phyloP scores from a whole-genome alignment of 2,797 vertebrate species.

The Phyllotis vaccarum region DNA sequence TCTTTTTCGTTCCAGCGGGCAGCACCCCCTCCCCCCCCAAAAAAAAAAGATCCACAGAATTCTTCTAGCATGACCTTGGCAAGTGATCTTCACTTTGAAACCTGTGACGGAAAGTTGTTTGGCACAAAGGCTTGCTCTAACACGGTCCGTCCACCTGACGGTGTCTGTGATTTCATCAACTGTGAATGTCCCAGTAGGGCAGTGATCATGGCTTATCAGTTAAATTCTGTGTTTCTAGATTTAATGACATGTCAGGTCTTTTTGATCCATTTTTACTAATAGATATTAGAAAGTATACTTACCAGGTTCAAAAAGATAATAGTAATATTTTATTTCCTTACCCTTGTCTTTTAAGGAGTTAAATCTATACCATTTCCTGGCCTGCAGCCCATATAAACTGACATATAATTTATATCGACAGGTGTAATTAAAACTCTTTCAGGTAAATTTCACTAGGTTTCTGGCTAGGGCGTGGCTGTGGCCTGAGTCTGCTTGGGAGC shows the following conservation, averaged over 20 bases:
- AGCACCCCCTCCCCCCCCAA: too few relatives aligned
- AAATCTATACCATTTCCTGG: conserved; percentile 29
- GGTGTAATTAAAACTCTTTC: conserved; percentile 14
- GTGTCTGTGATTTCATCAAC: neutral
- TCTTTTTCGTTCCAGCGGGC: conserved; percentile 5
- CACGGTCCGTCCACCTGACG: neutral
- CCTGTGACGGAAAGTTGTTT: neutral
- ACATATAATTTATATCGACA: conserved; percentile 46
- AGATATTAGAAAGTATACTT: neutral
- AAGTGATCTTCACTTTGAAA: conserved; percentile 4
- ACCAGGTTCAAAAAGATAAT: neutral
- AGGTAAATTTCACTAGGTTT: conserved; percentile 29
- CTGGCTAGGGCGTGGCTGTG: neutral
- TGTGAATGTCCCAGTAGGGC: neutral
- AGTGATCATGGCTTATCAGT: neutral
- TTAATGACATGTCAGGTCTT: neutral
- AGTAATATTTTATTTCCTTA: neutral
- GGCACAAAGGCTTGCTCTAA: neutral
- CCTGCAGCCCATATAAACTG: neutral
- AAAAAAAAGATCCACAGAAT: neutral
- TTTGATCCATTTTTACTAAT: neutral
- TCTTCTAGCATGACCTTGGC: neutral
- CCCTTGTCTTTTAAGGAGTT: conserved; percentile 47
- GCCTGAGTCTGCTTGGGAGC: neutral
- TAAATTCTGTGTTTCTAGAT: neutral